Percentiles rank a stretch among this genome's conserved stretches.
Evolutionary conservation across 2,888 invertebrate species (phyloP).

Genomic region (Callimorpha dominula): DNA sequence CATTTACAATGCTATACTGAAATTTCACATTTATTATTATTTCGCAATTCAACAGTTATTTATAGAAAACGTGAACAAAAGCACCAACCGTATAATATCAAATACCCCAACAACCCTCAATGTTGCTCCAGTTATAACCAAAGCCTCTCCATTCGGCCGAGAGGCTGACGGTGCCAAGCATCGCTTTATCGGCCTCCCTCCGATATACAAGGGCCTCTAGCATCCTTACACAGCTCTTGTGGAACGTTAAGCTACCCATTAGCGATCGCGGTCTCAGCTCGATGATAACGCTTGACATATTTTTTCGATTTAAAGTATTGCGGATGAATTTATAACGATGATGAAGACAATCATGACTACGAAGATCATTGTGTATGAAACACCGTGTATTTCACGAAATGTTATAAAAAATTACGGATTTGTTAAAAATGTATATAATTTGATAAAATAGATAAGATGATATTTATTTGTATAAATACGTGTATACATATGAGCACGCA

Average conservation of each 20-base stretch:
- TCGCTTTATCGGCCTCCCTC: constrained; percentile 48
- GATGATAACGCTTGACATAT: constrained; percentile 52
- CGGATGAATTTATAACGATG: not conserved
- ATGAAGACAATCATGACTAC: not conserved
- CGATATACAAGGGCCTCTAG: constrained; percentile 18
- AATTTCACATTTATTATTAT: not conserved
- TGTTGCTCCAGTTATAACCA: constrained; percentile 46
- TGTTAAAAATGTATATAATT: no score
- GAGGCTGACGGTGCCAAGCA: constrained; percentile 52
- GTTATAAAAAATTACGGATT: no score
- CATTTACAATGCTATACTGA: not conserved
- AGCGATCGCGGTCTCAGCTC: constrained; percentile 45
- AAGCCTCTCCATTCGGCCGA: constrained; percentile 45
- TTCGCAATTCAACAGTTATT: not conserved
- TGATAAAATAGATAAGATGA: no score
- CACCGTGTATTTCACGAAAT: no score
- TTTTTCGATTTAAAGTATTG: constrained; percentile 39
- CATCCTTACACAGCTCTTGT: constrained; percentile 40
- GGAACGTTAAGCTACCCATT: constrained; percentile 55
- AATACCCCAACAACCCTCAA: constrained; percentile 36
- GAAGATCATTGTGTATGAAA: not conserved
- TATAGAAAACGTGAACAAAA: not conserved
- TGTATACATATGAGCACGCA: no score
- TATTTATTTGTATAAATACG: no score
- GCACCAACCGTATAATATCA: constrained; percentile 17